These are phyloP conservation scores for Notothenia rossii DNA, from an alignment of 2,113 vertebrate genomes.

Conservation along the genomic window DNA sequence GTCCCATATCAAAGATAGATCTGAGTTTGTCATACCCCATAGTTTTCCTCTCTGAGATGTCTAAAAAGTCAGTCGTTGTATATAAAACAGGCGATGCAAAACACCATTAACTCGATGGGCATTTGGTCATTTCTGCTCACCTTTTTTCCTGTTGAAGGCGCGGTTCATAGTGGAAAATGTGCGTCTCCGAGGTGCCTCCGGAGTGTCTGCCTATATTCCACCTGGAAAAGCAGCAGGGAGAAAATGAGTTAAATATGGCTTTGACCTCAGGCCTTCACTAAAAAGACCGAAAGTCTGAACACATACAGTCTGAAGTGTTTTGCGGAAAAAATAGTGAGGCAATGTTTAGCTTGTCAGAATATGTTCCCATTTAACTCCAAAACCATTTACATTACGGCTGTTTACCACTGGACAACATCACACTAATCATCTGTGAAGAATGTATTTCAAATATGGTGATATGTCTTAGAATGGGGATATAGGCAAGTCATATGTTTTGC, in stretches of 20 bases:
- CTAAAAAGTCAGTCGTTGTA: neutral
- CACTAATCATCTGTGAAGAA: conserved; percentile 17
- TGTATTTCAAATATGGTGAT: neutral
- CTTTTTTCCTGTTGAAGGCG: conserved; percentile 95
- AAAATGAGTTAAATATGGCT: conserved; percentile 27
- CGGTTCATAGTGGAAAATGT: conserved; percentile 90
- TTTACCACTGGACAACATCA: conserved; percentile 21
- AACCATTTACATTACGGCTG: conserved; percentile 12
- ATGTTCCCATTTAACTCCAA: conserved; percentile 13
- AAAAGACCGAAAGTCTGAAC: conserved; percentile 17
- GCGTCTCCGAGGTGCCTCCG: conserved; percentile 55
- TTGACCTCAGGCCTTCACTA: conserved; percentile 24
- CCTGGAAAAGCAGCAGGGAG: conserved; percentile 68
- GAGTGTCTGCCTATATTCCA: conserved; percentile 73
- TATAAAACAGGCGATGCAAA: neutral
- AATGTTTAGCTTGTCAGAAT: conserved; percentile 31
- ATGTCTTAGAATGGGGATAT: conserved; percentile 3
- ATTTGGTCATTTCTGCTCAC: conserved; percentile 71
- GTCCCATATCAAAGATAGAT: neutral
- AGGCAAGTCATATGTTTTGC: neutral
- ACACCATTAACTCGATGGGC: neutral
- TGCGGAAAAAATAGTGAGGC: conserved; percentile 13
- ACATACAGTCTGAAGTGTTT: conserved; percentile 13
- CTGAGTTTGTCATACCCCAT: neutral
- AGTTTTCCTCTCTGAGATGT: neutral